Evolutionary conservation across 2,888 invertebrate genomes (phyloP), one percentile per base, ranked within the genome.

Genomic region (Antitype chi): DNA sequence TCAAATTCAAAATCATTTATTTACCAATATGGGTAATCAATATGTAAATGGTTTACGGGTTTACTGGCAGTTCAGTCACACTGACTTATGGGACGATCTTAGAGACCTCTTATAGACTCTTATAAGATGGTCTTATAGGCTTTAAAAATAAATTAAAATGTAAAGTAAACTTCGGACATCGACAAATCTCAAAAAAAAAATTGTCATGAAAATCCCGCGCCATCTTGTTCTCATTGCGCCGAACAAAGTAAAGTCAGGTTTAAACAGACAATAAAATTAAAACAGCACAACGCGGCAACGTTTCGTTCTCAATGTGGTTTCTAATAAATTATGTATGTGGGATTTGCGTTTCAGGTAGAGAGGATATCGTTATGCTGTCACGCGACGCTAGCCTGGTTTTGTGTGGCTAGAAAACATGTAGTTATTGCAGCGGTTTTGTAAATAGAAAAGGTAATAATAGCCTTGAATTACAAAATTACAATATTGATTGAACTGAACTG

Each of bases 271-370:
- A 77, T 70, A 75, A 81, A 85, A 89, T 86, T 81, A 84, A 87
- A 87, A 82, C 80, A 75, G 68, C 70, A 73, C 82, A 80, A n/a
- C n/a, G n/a, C n/a, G n/a, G n/a, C n/a, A n/a, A 80, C 73, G 77
- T 76, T 78, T 85, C 76, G 77, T 77, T 77, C 79, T 84, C 74
- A 85, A 81, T 84, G 85, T 70, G 88, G 81, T 80, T 69, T 68
- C 77, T 82, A 77, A 87, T 89, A 89, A 89, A 89, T 90, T 80
- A 90, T 89, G 89, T 82, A 89, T 89, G 76, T 78, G 68, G 76
- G 84, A 84, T 87, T 87, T 88, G 84, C 76, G 84, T 87, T 80
- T 78, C 88, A 87, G 88, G 87, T 88, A 79, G 76, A 85, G 76
- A 74, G 74, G 78, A 82, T 83, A 79, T 83, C 70, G 82, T 87